Base-by-base conservation (phyloP, 2,797 vertebrate species). In the Mionectes olivaceus region DNA sequence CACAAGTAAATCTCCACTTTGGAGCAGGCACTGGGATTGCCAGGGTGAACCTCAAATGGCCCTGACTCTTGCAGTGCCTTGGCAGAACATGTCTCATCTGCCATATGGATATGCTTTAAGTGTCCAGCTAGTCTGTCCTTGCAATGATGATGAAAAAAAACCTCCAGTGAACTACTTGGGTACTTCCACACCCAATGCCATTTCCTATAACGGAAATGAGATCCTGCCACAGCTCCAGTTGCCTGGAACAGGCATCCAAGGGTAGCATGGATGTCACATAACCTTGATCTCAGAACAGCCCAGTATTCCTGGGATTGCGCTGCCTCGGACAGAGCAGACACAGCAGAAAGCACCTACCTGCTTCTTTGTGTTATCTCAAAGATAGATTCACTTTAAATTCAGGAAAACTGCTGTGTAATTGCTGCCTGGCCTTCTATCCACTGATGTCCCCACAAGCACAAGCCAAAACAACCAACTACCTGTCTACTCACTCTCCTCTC, bases 371-470 rank as follows among this genome's bases (percentile, higher is more conserved):
- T 74, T 44, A 74, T 5, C 78, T 39, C 44, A 64, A 57, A 74
- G 25, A 81, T 2, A 33, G 33, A 64, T 16, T 60, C 47, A 57
- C 41, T 55, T 55, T 24, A 57, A 80, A 70, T n/a, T 30, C 3
- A 46, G n/a, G 15, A 74, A 78, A 87, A 64, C 46, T 83, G 60
- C n/a, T 63, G 32, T 28, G 77, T 67, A 63, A 64, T 74, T 80
- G 28, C 60, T 52, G 69, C 18, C 52, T 35, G 41, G 56, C 35
- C 35, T 56, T 80, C n/a, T 44, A 73, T 15, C n/a, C 59, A 69
- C 39, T 2, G 16, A 46, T 0, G 0, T 22, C 19, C n/a, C 47
- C 0, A 0, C 5, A 27, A 69, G 41, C 18, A 74, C 8, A 67
- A 33, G 9, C 43, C 50, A 85, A 83, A 60, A 8, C n/a, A 55